Base-by-base conservation (phyloP, 1,140 invertebrate genomes). In the Micrasema longulum region DNA sequence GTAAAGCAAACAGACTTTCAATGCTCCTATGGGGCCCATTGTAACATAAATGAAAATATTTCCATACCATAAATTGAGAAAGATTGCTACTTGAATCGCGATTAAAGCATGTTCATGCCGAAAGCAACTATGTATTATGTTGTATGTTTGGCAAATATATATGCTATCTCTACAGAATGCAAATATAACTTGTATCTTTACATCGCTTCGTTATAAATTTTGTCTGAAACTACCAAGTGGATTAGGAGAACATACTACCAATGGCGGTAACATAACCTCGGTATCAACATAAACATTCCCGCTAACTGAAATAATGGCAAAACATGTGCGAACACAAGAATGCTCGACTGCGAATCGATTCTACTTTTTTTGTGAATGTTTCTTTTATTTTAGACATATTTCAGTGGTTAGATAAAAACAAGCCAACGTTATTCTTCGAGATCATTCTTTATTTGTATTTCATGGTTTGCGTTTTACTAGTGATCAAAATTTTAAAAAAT, bases 131-230 rank as follows among this genome's bases (percentile, higher is more conserved):
- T 31, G 22, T 38, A 12, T 62, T 10, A 26, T 2, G 26, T 31
- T 62, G 2, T 31, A 38, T 62, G 22, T 35, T 64, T n/a, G 20
- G 65, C 35, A 35, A 18, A 48, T 31, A 31, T 4, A 31, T 31
- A 36, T 36, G 35, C 26, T 67, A 50, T 52, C 22, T 67, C 16
- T 16, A 52, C 36, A 47, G 62, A 45, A 64, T 64, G 45, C 41
- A 64, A 64, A 47, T 50, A 47, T 35, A 41, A 20, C 35, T 31
- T 31, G 26, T 41, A 60, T 41, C 55, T 60, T 60, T 41, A 41
- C 23, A 63, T 22, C 20, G 43, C 43, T 63, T 63, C 20, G 22
- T 20, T 18, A 63, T 63, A 63, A 63, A 45, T 63, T 63, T 63
- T 12, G 14, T 26, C 23, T 14, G 16, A 14, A 63, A 63, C 41